Evolutionary conservation across 30 jellyfish, hydroid and myxozoan species (phyloP), one percentile per base, ranked within the genome.

Genomic region (Aurelia aurita): DNA sequence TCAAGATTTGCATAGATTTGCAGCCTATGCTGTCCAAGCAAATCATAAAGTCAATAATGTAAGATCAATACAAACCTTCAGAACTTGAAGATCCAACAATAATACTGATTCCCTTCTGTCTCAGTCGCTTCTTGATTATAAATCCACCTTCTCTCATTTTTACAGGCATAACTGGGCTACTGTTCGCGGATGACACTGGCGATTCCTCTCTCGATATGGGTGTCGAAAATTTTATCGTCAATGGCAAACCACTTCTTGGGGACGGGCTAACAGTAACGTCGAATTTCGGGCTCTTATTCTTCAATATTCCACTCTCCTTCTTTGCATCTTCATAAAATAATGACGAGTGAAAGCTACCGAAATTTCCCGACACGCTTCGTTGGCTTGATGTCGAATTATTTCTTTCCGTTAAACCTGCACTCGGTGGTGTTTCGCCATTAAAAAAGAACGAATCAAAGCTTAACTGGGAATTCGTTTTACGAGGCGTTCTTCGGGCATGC

Each of bases 71-170:
- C 77, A 28, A 62, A 82, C 95, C 97, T 75, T 82, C 94, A 7
- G 97, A 90, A 54, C 97, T 90, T 19, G 96, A 84, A 16, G 95
- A 84, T 20, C 96, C 96, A 60, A 90, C 90, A 28, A 90, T 79
- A 47, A 90, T 90, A 68, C 97, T 90, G 79, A 90, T 83, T 67
- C 97, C 97, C 26, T 78, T 84, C 62, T 90, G 97, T 26, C 96
- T 74, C 68, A 90, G 58, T 47, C 85, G 69, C 51, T 79, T 85
- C 80, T 74, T 79, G 49, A 90, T 84, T 35, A 90, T 49, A 76
- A 90, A 73, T 16, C 97, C 95, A 69, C 79, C 86, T 27, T 83
- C 93, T 55, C 93, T 70, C 82, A 69, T 53, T 65, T 74, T 83
- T 57, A 83, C 93, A 6, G 86, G 86, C 80, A 74, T 58, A 7